phyloP scores from a whole-genome alignment of 2,888 invertebrate genomes.

The Dexiosoma caninum region DNA sequence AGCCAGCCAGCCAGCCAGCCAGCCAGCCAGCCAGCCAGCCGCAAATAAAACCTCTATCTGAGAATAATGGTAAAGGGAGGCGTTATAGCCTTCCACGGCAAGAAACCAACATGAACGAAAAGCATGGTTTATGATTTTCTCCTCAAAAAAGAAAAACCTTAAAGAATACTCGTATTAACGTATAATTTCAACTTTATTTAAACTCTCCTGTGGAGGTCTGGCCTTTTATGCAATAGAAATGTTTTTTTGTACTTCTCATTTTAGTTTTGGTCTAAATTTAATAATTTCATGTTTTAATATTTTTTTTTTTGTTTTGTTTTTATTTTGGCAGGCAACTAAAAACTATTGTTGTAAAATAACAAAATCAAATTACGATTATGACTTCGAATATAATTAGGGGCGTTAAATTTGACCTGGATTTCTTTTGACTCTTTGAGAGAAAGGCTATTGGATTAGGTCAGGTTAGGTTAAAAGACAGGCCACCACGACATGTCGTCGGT shows the following conservation, averaged over 20 bases:
- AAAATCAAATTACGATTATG: constrained; percentile 46
- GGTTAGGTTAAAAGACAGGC: no score
- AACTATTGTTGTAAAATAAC: constrained; percentile 34
- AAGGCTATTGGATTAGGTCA: no score
- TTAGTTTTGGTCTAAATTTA: constrained; percentile 39
- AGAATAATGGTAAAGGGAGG: constrained; percentile 53
- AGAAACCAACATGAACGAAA: constrained; percentile 25
- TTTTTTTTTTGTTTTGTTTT: constrained; percentile 3
- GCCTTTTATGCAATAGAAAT: constrained; percentile 21
- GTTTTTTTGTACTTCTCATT: neutral
- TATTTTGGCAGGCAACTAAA: constrained; percentile 1
- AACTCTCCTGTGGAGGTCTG: constrained; percentile 35
- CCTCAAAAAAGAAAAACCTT: neutral
- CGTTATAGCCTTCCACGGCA: constrained; percentile 46
- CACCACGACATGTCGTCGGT: no score
- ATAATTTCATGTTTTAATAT: no score
- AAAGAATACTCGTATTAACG: no score
- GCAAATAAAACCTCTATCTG: constrained; percentile 41
- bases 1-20: constrained; percentile 2
- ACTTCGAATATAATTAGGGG: constrained; percentile 34
- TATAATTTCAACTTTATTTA: neutral
- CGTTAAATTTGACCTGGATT: constrained; percentile 43
- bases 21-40: neutral
- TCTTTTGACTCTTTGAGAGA: neutral
- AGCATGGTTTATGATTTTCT: constrained; percentile 48